Conservation (phyloP, 2,113 vertebrate species). For the Atrichornis clamosus region DNA sequence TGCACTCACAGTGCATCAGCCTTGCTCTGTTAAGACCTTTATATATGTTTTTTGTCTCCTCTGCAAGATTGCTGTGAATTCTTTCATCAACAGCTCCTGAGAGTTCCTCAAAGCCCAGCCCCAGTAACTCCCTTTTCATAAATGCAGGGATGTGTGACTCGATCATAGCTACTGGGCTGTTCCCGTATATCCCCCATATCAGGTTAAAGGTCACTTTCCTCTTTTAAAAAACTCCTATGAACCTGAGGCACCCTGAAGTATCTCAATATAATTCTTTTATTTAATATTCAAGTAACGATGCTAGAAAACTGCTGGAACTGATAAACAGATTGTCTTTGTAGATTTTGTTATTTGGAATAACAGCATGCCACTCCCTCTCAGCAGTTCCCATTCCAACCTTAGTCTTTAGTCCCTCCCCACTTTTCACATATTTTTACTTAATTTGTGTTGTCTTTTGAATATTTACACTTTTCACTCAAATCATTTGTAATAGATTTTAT, state of each 20-base stretch:
- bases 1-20: background rate
- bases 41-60: rapidly evolving
- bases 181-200: background rate
- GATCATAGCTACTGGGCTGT: background rate
- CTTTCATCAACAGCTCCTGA: background rate
- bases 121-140: background rate
- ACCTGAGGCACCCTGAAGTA: background rate
- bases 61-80: background rate
- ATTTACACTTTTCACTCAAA: background rate
- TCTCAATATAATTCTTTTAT: background rate
- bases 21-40: background rate
- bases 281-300: background rate
- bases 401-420: background rate
- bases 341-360: background rate
- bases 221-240: background rate
- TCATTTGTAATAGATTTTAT: background rate
- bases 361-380: background rate
- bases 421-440: background rate
- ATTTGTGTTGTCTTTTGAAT: background rate
- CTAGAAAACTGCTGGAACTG: background rate
- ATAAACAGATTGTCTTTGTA: background rate
- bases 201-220: background rate
- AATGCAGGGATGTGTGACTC: background rate
- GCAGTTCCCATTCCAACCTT: background rate
- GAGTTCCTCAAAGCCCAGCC: background rate